These are phyloP conservation scores for Ricordea florida DNA, from an alignment of 92 coral and sea anemone species.

Conservation along the genomic window DNA sequence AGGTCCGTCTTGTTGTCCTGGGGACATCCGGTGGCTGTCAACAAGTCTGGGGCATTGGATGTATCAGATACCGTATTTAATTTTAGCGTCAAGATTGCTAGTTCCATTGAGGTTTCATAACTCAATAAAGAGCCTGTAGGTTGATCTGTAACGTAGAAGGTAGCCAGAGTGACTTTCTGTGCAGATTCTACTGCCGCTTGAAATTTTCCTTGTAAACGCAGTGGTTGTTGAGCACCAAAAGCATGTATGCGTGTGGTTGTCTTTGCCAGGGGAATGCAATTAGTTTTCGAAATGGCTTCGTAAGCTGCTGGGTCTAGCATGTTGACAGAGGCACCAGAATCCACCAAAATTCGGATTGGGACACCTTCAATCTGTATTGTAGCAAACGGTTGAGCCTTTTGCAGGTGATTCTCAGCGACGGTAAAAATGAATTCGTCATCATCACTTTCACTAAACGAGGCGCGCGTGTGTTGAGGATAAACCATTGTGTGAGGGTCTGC, in stretches of 20 bases:
- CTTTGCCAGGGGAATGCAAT: neutral
- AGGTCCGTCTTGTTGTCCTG: constrained; percentile 2
- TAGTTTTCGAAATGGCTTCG: no score
- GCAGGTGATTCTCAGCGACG: no score
- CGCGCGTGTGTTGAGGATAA: no score
- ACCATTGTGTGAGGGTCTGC: no score
- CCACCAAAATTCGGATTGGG: constrained; percentile 8
- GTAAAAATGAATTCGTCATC: constrained; percentile 5
- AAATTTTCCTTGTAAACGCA: constrained; percentile 35
- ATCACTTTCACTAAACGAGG: constrained; percentile 9
- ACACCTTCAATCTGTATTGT: no score
- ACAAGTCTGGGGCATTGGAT: no score
- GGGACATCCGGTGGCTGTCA: neutral
- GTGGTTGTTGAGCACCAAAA: constrained; percentile 30
- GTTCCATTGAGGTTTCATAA: constrained; percentile 9
- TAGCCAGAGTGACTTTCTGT: constrained; percentile 12
- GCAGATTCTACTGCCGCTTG: constrained; percentile 7
- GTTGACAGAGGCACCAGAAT: constrained; percentile 41
- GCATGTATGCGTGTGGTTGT: constrained; percentile 15
- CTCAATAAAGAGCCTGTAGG: constrained; percentile 31
- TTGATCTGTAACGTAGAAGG: constrained; percentile 32
- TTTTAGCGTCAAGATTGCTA: no score
- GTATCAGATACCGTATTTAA: no score
- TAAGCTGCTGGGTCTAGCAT: neutral
- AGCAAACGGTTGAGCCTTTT: no score